Evolutionary conservation across 2,797 vertebrate species (phyloP).

Genomic region (Coregonus sp.): DNA sequence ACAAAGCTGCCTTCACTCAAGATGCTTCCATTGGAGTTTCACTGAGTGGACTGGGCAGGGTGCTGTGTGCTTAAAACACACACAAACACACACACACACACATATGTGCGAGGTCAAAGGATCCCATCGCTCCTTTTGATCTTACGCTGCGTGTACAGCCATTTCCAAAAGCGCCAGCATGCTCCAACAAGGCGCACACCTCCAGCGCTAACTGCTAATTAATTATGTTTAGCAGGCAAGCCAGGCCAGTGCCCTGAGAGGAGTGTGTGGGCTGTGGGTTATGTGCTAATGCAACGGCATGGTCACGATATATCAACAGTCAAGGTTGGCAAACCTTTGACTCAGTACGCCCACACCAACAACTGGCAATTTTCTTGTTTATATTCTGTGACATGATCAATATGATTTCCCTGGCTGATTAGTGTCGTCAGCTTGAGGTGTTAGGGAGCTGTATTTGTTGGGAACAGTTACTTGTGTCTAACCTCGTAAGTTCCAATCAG

Average conservation of each 20-base stretch:
- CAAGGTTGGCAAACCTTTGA: constrained; percentile 7
- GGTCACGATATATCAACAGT: constrained; percentile 28
- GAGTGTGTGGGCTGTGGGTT: constrained; percentile 4
- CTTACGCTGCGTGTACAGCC: constrained; percentile 12
- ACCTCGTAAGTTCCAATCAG: background rate
- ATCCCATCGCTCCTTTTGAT: constrained; percentile 22
- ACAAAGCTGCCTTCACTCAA: constrained; percentile 72
- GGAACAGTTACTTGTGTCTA: background rate
- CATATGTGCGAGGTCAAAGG: constrained; percentile 7
- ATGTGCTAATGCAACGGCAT: constrained; percentile 8
- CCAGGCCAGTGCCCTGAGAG: constrained; percentile 10
- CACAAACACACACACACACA: constrained; percentile 17
- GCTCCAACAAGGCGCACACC: constrained; percentile 25
- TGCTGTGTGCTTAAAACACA: constrained; percentile 52
- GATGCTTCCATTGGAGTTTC: constrained; percentile 58
- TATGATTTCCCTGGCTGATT: background rate
- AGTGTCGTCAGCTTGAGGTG: background rate
- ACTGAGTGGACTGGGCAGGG: constrained; percentile 43
- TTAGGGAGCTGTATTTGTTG: background rate
- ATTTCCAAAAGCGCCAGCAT: constrained; percentile 16
- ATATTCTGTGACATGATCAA: background rate
- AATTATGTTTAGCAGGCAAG: constrained; percentile 11
- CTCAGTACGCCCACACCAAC: constrained; percentile 3
- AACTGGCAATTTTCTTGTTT: background rate
- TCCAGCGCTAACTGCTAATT: constrained; percentile 29